phyloP scores from a whole-genome alignment of 2,888 invertebrate species.

The Schizotus pectinicornis region DNA sequence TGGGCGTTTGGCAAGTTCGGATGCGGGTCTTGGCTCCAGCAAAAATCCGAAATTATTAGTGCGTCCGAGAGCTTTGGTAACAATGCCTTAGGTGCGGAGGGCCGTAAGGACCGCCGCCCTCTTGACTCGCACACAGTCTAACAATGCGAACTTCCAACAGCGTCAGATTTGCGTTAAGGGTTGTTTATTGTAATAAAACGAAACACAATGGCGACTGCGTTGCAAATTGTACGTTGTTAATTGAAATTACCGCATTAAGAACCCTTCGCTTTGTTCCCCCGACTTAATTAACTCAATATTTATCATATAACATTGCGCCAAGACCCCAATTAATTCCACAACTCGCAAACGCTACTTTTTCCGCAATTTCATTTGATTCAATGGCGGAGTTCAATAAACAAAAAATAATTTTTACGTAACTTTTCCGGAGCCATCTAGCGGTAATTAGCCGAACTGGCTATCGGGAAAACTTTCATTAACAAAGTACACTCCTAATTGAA shows the following conservation, averaged over 20 bases:
- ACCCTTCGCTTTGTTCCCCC: slow-evolving; percentile 36
- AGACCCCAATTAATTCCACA: slow-evolving; percentile 25
- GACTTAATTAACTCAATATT: slow-evolving; percentile 33
- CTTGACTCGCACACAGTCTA: slow-evolving; percentile 9
- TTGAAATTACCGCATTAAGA: slow-evolving; percentile 46
- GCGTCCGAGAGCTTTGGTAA: too few species aligned
- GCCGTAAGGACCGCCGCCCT: background rate
- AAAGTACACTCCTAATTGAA: slow-evolving; percentile 53
- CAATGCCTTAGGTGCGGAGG: too few species aligned
- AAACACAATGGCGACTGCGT: slow-evolving; percentile 40
- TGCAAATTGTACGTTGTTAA: slow-evolving; percentile 42
- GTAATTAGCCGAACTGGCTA: slow-evolving; percentile 47
- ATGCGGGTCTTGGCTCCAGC: too few species aligned
- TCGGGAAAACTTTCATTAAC: slow-evolving; percentile 50
- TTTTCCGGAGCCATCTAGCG: slow-evolving; percentile 43
- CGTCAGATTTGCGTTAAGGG: slow-evolving; percentile 39
- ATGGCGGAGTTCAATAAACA: slow-evolving; percentile 40
- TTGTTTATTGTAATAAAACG: slow-evolving; percentile 45
- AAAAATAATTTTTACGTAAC: slow-evolving; percentile 39
- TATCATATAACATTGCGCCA: slow-evolving; percentile 24
- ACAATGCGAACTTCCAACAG: slow-evolving; percentile 22
- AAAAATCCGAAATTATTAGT: too few species aligned
- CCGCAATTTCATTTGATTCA: slow-evolving; percentile 35
- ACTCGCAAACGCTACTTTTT: slow-evolving; percentile 28
- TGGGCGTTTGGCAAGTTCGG: too few species aligned